Conservation (phyloP, 2,113 vertebrate genomes). For the Brachionichthys hirsutus region DNA sequence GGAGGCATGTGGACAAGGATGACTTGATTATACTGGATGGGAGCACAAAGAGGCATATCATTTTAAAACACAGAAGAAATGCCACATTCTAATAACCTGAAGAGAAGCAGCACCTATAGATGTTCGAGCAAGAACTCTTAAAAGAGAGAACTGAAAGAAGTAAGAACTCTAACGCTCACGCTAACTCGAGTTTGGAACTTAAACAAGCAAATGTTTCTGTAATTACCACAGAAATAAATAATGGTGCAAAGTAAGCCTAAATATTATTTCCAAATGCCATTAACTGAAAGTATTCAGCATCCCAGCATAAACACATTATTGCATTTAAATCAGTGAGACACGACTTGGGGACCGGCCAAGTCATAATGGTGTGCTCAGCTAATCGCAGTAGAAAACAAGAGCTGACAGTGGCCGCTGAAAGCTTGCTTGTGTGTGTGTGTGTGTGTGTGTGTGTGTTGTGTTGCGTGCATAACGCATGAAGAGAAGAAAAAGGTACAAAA, state of each 20-base stretch:
- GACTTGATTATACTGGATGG: constrained; percentile 73
- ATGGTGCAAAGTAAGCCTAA: no score
- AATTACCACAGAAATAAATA: neutral
- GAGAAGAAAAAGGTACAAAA: constrained; percentile 72
- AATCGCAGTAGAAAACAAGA: constrained; percentile 42
- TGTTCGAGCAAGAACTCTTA: neutral
- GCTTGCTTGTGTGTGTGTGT: no score
- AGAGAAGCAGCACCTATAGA: constrained; percentile 21
- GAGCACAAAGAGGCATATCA: constrained; percentile 62
- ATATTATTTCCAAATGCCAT: no score
- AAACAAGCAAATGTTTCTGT: constrained; percentile 2
- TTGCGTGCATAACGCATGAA: constrained; percentile 20
- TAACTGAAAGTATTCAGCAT: no score
- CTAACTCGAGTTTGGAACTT: neutral
- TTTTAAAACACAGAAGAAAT: constrained; percentile 59
- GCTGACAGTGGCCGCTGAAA: constrained; percentile 33
- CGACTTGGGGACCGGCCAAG: no score
- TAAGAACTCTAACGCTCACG: neutral
- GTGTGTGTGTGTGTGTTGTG: neutral
- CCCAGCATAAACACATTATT: no score
- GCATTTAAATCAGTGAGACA: no score
- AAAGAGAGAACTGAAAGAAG: neutral
- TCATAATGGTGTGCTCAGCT: constrained; percentile 17
- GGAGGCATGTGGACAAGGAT: constrained; percentile 59
- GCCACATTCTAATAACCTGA: constrained; percentile 41